Conservation (phyloP, 2,888 invertebrate species). For the Cantharis rustica region DNA sequence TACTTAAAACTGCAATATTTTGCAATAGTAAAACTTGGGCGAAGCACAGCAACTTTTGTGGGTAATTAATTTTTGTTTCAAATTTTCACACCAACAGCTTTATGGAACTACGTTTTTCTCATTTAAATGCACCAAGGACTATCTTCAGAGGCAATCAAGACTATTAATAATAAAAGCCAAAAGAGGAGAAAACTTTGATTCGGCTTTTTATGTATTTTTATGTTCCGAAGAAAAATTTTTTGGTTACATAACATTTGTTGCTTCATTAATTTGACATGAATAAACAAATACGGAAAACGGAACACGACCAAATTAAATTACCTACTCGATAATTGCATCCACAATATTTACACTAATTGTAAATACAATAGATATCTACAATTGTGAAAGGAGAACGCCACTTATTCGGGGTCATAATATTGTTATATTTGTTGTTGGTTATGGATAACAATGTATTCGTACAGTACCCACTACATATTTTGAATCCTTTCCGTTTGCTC, state of each 20-base stretch:
- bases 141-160: not conserved
- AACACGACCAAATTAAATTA: not conserved
- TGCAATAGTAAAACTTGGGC: not conserved
- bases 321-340: not conserved
- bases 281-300: not conserved
- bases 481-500: not conserved
- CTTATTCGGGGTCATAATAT: slow-evolving; percentile 2
- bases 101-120: no score
- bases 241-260: not conserved
- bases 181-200: no score
- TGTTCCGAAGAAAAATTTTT: not conserved
- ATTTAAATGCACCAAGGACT: no score
- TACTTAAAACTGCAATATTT: not conserved
- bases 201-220: no score
- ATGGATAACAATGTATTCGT: not conserved
- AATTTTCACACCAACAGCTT: not conserved
- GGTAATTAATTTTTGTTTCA: not conserved
- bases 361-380: not conserved
- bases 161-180: no score
- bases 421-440: not conserved
- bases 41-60: not conserved
- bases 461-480: not conserved
- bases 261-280: not conserved
- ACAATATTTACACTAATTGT: not conserved
- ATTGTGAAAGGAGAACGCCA: slow-evolving; percentile 2